Evolutionary conservation across 2,113 vertebrate genomes (phyloP), one percentile per base, ranked within the genome.

Genomic region (Camelus dromedarius): DNA sequence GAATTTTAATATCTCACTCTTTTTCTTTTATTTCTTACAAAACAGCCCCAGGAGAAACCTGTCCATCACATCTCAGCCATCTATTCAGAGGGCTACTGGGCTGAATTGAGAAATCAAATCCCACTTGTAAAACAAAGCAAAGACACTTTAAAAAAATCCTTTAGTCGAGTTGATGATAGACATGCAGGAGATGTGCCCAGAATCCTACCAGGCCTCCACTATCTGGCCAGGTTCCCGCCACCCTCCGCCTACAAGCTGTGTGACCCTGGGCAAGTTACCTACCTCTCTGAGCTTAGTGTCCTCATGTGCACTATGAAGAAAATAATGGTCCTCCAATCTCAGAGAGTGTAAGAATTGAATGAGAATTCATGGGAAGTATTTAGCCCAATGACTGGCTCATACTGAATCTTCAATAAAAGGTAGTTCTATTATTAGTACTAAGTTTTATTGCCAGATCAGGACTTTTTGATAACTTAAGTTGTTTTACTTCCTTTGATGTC

Each of bases 1-100:
- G 97, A 98, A 98, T 98, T 98, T 96, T 98, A 98, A 98, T 89
- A 95, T 94, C 66, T 84, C 85, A 91, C 76, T 96, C 87, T 96
- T 84, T 96, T 95, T 83, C 95, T 94, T 96, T 89, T 75, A 46
- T 92, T 95, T 89, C 95, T 72, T 60, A 96, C 64, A 91, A 93
- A 97, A 91, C 58, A 89, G 93, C 35, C 92, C 58, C 95, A 84
- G 93, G 93, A 98, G 97, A 95, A 97, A 96, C 82, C 72, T 87
- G 66, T 91, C 91, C 96, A 88, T 90, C 2, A 35, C 38, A 38
- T 81, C 75, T 79, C 58, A 87, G 77, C 67, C 62, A 91, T 93
- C 82, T 94, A 26, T 93, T 92, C 83, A n/a, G 50, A 93, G 94
- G 56, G 58, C 0, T 91, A 91, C 84, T 80, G 66, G 81, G 82